Evolutionary conservation across 2,797 vertebrate genomes (phyloP).

Genomic region (Pogoniulus pusillus): DNA sequence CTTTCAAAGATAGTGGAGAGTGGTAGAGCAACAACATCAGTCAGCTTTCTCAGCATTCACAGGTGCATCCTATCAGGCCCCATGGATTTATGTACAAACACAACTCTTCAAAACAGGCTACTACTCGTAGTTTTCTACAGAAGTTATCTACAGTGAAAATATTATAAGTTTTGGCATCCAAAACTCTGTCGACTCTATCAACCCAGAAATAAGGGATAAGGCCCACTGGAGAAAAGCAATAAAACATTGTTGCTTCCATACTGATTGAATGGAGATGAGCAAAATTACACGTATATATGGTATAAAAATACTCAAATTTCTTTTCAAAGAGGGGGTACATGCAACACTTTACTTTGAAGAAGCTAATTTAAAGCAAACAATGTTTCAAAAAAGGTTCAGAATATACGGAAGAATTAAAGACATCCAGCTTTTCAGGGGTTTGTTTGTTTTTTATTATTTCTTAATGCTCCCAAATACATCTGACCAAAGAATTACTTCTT

Average conservation of each 20-base stretch:
- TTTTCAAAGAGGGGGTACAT: not conserved
- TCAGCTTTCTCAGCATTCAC: too few relatives aligned
- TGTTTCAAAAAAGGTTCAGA: not conserved
- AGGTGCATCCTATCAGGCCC: too few relatives aligned
- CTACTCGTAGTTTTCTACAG: not conserved
- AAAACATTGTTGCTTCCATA: not conserved
- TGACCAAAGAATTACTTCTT: not conserved
- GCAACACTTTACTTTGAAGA: not conserved
- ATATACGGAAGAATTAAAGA: not conserved
- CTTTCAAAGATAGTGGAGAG: too few relatives aligned
- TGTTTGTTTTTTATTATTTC: not conserved
- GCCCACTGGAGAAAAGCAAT: not conserved
- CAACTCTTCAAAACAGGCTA: not conserved
- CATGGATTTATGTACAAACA: too few relatives aligned
- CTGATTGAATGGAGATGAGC: not conserved
- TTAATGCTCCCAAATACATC: not conserved
- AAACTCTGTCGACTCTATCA: not conserved
- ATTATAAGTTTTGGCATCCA: not conserved
- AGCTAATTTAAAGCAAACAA: not conserved
- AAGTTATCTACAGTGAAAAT: not conserved
- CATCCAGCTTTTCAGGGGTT: not conserved
- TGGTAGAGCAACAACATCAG: too few relatives aligned
- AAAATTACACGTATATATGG: not conserved
- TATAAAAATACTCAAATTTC: not conserved
- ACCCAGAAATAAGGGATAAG: not conserved